Evolutionary conservation across 2,888 invertebrate genomes (phyloP).

Genomic region (Glaucopsyche alexis): DNA sequence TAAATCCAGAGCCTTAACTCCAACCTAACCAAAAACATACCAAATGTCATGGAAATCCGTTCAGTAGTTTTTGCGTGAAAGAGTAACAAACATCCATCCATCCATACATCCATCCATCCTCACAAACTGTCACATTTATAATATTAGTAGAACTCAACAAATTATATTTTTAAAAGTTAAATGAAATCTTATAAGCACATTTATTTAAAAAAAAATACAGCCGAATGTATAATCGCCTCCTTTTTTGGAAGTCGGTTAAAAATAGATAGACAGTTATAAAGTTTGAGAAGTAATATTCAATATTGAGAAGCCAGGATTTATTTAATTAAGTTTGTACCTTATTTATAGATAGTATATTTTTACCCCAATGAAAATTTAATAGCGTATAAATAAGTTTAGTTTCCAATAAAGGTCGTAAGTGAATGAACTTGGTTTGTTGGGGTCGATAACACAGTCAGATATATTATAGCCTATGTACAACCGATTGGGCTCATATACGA

Average conservation of each 20-base stretch:
- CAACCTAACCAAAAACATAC: too few relatives aligned
- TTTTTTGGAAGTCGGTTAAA: too few relatives aligned
- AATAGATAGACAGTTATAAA: background rate
- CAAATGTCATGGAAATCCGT: too few relatives aligned
- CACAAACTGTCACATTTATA: too few relatives aligned
- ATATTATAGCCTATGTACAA: background rate
- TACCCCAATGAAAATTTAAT: constrained; percentile 14
- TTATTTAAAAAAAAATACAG: too few relatives aligned
- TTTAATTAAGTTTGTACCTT: background rate
- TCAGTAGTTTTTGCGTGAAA: too few relatives aligned
- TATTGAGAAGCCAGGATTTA: background rate
- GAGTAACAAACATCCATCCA: too few relatives aligned
- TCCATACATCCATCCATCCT: too few relatives aligned
- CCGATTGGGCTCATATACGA: background rate
- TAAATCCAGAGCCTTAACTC: too few relatives aligned
- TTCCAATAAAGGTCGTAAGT: constrained; percentile 22
- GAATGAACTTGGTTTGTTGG: constrained; percentile 7
- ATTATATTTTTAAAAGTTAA: background rate
- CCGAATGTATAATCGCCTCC: too few relatives aligned
- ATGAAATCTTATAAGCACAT: too few relatives aligned
- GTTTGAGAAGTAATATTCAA: background rate
- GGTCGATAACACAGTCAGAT: constrained; percentile 16
- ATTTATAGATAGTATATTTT: constrained; percentile 9
- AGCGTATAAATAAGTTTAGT: constrained; percentile 16
- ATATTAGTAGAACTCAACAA: too few relatives aligned